phyloP scores from a whole-genome alignment of 2,888 invertebrate species.

The Heliconius charithonia region DNA sequence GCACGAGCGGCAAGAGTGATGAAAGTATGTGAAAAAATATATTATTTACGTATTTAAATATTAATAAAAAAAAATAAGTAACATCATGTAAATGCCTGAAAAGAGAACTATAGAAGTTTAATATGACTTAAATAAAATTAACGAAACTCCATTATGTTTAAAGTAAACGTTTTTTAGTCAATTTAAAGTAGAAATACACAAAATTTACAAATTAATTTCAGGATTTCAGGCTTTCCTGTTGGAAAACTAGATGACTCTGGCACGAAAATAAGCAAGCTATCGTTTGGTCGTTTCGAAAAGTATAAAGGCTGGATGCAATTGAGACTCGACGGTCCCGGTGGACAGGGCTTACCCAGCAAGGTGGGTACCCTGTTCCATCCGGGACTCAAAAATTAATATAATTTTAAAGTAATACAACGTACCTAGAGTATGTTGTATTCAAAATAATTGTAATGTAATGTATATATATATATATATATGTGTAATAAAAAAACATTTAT shows the following conservation, averaged over 20 bases:
- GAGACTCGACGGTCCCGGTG: too few species aligned
- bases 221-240: background rate
- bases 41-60: too few species aligned
- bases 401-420: background rate
- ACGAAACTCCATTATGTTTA: background rate
- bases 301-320: background rate
- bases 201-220: background rate
- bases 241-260: constrained; percentile 17
- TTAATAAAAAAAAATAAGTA: too few species aligned
- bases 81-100: too few species aligned
- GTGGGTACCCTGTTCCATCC: background rate
- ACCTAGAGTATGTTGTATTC: background rate
- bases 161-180: background rate
- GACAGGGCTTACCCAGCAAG: background rate
- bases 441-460: background rate
- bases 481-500: too few species aligned
- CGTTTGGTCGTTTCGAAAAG: background rate
- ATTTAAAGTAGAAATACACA: background rate
- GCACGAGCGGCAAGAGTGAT: too few species aligned
- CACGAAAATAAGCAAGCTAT: constrained; percentile 14
- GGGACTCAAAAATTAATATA: background rate
- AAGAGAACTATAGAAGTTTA: too few species aligned
- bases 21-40: too few species aligned
- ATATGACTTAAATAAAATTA: too few species aligned
- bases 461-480: background rate